Evolutionary conservation across 2,797 vertebrate genomes (phyloP).

Genomic region (Triplophysa bombifrons): DNA sequence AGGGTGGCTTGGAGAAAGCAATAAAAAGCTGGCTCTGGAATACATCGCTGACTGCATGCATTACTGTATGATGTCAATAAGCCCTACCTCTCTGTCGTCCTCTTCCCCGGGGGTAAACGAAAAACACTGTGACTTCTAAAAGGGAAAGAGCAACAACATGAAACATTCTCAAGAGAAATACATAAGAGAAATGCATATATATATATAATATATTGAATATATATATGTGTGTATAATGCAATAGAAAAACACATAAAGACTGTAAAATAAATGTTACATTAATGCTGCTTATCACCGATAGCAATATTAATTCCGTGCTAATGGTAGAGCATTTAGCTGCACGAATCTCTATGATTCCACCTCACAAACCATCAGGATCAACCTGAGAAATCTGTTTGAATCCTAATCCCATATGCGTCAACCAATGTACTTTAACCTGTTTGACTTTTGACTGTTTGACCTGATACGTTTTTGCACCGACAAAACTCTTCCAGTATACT

Average conservation of each 20-base stretch:
- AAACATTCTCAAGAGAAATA: neutral
- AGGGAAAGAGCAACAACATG: constrained; percentile 9
- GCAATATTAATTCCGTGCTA: neutral
- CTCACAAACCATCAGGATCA: constrained; percentile 23
- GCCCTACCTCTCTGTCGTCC: constrained; percentile 79
- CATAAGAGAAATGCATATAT: neutral
- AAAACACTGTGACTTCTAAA: constrained; percentile 85
- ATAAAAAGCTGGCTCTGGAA: neutral
- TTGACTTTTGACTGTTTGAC: no score
- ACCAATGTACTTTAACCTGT: constrained; percentile 2
- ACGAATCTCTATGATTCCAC: neutral
- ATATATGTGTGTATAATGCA: neutral
- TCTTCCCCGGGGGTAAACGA: constrained; percentile 78
- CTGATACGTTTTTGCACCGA: no score
- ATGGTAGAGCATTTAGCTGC: neutral
- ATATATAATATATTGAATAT: no score
- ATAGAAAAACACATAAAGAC: neutral
- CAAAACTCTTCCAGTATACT: no score
- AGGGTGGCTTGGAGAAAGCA: neutral
- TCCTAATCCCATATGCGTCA: constrained; percentile 48
- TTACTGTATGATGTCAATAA: neutral
- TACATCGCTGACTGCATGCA: neutral
- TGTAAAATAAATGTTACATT: no score
- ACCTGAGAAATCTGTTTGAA: constrained; percentile 44
- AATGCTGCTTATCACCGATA: neutral